Evolutionary conservation across 2,888 invertebrate genomes (phyloP), one percentile per base, ranked within the genome.

Genomic region (Petrophora chlorosata): DNA sequence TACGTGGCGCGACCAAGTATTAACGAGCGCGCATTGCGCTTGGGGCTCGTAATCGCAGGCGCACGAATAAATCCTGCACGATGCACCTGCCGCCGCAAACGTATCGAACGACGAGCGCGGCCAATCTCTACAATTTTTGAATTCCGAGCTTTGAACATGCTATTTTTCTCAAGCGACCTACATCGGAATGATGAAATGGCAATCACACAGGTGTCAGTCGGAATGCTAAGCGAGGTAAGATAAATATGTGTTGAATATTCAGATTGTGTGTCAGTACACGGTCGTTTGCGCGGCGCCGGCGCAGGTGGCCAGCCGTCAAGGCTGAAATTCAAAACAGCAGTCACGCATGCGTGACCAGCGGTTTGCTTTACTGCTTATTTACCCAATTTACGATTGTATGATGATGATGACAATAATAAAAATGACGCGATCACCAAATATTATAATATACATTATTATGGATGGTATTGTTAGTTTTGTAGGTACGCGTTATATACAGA

Each of bases 271-370:
- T 82, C 85, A 79, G 85, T 86, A 87, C 87, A 86, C 72, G 86
- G 85, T 80, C 90, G 87, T 91, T 91, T 91, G 90, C 85, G 88
- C 91, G 91, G 91, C 92, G 91, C 88, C 92, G 91, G 92, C 92
- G 91, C 90, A 92, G 91, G 92, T 92, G 91, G 84, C 85, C 83
- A 85, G 85, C 88, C 90, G 91, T 88, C 90, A 90, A 90, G 89
- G 90, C 89, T 90, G 88, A 90, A 89, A 90, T 88, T 87, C 89
- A 87, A 90, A 90, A 85, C 89, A 88, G 85, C 78, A 85, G 87
- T 87, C 88, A 87, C 82, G 89, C 87, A 86, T 87, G 87, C 85
- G 77, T 81, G 85, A 81, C 70, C 82, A 77, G 77, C 74, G 79
- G 78, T 74, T 84, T 78, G 74, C 71, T 76, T 30, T 79, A 73